Evolutionary conservation across 1,140 invertebrate species (phyloP).

Genomic region (Psilanteris sp.): DNA sequence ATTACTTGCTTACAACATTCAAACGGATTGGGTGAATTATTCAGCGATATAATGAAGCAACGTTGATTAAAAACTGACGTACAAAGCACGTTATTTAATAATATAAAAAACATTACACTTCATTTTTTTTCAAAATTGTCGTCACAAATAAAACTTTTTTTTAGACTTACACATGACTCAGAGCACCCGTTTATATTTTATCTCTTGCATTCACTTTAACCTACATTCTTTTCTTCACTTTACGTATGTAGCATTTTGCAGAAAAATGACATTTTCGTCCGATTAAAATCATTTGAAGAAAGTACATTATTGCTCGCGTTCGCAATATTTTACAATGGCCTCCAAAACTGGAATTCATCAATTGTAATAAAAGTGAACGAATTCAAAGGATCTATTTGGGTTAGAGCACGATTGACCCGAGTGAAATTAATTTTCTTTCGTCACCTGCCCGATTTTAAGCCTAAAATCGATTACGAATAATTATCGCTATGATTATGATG

Average conservation of each 20-base stretch:
- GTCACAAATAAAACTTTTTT: slow-evolving; percentile 12
- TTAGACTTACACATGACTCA: slow-evolving; percentile 6
- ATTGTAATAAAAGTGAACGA: slow-evolving; percentile 12
- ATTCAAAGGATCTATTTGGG: too few species aligned
- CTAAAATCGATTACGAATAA: too few species aligned
- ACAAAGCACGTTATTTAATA: not conserved
- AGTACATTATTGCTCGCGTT: slow-evolving; percentile 47
- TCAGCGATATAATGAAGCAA: too few species aligned
- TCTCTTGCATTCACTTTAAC: slow-evolving; percentile 43
- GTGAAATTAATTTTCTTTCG: too few species aligned
- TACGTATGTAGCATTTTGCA: slow-evolving; percentile 36
- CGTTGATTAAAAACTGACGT: too few species aligned
- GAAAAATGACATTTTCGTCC: slow-evolving; percentile 28
- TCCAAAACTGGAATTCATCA: too few species aligned
- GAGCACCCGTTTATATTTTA: slow-evolving; percentile 41
- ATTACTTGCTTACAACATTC: too few species aligned
- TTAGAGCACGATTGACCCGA: too few species aligned
- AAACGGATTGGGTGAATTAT: too few species aligned
- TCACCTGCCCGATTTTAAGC: too few species aligned
- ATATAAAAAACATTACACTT: not conserved
- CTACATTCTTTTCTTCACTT: slow-evolving; percentile 50
- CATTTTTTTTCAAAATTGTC: slow-evolving; percentile 1
- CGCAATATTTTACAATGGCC: slow-evolving; percentile 21
- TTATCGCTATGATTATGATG: too few species aligned
- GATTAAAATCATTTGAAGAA: slow-evolving; percentile 48